Evolutionary conservation across 35 echinoderm and acorn worm genomes (phyloP).

Genomic region (Chiridota heheva): DNA sequence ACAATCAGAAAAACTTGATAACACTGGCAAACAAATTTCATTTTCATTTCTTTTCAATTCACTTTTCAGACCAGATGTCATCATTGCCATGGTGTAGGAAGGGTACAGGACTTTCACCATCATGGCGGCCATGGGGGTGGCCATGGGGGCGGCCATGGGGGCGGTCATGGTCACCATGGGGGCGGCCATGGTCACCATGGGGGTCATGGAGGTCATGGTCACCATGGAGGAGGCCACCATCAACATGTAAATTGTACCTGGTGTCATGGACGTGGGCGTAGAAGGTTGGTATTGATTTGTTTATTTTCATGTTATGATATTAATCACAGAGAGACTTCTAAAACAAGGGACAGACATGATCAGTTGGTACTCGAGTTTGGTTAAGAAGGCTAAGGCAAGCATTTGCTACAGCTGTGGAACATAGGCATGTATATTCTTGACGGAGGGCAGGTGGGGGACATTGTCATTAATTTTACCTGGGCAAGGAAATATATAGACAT

Average conservation of each 20-base stretch:
- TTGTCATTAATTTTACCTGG: no score
- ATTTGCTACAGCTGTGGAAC: no score
- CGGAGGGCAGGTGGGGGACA: no score
- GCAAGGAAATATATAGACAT: no score
- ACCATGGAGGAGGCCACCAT: constrained; percentile 45
- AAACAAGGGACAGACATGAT: no score
- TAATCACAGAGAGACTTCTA: not conserved
- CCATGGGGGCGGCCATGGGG: constrained; percentile 38
- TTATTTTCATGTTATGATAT: not conserved
- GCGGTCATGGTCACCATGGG: constrained; percentile 44
- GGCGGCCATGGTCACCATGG: constrained; percentile 44
- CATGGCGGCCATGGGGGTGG: constrained; percentile 43
- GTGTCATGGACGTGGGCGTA: constrained; percentile 66
- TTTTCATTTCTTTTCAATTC: not conserved
- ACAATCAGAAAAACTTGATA: no score
- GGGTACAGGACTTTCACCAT: constrained; percentile 38
- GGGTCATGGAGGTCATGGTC: constrained; percentile 46
- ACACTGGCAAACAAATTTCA: not conserved
- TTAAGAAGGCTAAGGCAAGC: no score
- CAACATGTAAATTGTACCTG: constrained; percentile 42
- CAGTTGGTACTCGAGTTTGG: no score
- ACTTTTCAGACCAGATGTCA: constrained; percentile 73
- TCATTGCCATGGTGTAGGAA: constrained; percentile 72
- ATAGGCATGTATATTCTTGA: no score
- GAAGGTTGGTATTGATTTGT: constrained; percentile 53